Evolutionary conservation across 2,888 invertebrate genomes (phyloP).

Genomic region (Steinernema hermaphroditum): DNA sequence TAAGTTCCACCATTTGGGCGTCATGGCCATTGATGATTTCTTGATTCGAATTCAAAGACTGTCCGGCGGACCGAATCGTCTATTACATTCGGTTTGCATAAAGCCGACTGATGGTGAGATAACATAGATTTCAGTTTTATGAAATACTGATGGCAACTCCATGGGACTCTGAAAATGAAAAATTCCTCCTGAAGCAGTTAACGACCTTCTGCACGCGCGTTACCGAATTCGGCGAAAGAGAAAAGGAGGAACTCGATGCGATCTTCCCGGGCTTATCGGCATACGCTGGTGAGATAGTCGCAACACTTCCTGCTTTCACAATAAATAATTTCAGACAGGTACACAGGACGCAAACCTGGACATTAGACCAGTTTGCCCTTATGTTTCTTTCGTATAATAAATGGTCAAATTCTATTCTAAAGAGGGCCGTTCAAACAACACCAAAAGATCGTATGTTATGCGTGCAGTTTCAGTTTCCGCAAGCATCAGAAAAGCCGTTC

Average conservation of each 20-base stretch:
- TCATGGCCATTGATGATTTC: not conserved
- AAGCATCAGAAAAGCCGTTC: too few relatives aligned
- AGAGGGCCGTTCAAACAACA: too few relatives aligned
- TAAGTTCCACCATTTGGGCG: not conserved
- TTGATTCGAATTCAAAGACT: not conserved
- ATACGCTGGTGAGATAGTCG: not conserved
- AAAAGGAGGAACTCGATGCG: not conserved
- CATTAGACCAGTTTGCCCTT: too few relatives aligned
- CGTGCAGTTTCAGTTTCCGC: too few relatives aligned
- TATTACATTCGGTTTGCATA: not conserved
- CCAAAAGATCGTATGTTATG: too few relatives aligned
- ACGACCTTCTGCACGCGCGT: not conserved
- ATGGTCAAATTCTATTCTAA: too few relatives aligned
- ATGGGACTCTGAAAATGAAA: not conserved
- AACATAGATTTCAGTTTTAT: not conserved
- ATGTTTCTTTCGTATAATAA: too few relatives aligned
- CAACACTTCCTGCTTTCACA: too few relatives aligned
- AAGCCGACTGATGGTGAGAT: not conserved
- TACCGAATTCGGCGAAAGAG: not conserved
- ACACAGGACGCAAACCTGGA: too few relatives aligned
- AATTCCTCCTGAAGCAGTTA: not conserved
- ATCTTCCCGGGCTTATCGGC: not conserved
- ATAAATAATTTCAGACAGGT: too few relatives aligned
- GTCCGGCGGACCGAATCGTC: not conserved
- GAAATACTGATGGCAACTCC: not conserved